These are phyloP conservation scores for Gonioctena quinquepunctata DNA, from an alignment of 1,140 invertebrate species.

Conservation along the genomic window DNA sequence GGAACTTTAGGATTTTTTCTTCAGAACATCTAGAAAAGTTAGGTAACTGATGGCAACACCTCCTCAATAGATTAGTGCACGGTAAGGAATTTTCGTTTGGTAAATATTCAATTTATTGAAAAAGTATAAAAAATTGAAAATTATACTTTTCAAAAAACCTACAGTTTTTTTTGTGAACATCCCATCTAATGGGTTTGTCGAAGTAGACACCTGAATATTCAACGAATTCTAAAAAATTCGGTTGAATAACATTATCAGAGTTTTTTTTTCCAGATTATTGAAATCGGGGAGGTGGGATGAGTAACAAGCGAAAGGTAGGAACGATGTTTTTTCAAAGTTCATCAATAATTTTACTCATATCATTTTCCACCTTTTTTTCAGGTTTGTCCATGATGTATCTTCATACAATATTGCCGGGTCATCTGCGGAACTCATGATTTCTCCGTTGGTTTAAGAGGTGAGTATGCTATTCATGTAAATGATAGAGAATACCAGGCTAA, in stretches of 20 bases:
- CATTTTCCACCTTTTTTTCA: too few species aligned
- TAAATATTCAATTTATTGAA: too few species aligned
- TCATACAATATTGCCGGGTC: too few species aligned
- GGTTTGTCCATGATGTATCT: too few species aligned
- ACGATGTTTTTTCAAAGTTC: neutral
- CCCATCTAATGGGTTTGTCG: neutral
- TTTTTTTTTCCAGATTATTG: neutral
- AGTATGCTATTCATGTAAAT: too few species aligned
- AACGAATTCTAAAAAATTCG: neutral
- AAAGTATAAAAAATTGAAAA: neutral
- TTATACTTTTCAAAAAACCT: neutral
- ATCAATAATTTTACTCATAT: neutral
- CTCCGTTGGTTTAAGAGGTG: too few species aligned
- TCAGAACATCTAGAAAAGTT: neutral
- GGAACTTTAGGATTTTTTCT: neutral
- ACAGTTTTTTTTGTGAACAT: conserved; percentile 1
- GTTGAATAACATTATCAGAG: neutral
- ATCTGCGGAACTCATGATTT: too few species aligned
- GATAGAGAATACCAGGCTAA: too few species aligned
- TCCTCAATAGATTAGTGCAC: too few species aligned
- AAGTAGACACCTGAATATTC: neutral
- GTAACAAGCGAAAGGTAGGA: too few species aligned
- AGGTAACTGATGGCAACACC: neutral
- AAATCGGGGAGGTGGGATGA: too few species aligned
- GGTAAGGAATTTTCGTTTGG: too few species aligned